Base-by-base conservation (phyloP, 2,113 vertebrate genomes). In the Accipiter cooperii region DNA sequence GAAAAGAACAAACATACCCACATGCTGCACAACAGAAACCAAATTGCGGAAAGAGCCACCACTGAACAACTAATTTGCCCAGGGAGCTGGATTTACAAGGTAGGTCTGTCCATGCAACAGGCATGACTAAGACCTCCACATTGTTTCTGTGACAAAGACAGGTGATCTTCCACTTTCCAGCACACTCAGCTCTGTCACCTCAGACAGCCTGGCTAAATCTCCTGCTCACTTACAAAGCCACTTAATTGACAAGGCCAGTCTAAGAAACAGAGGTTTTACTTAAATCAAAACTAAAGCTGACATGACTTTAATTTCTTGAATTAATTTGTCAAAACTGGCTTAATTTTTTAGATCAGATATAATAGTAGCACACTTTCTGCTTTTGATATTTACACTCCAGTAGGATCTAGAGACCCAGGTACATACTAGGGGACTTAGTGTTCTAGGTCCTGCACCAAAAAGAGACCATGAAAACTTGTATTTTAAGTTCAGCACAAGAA, bases 1-100 rank as follows among this genome's bases (percentile, higher is more conserved):
- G 54, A 42, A 98, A 98, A 95, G 89, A 82, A 93, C 36, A 93
- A 91, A 73, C 61, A 86, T 44, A 95, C 9, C 69, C 84, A 86
- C 17, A 8, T 5, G 36, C 80, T 91, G 75, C 60, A 84, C 29
- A 58, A 70, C 17, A 73, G 70, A 87, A 89, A 42, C 24, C 68
- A 68, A 78, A 34, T 16, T 10, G 47, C 18, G 33, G 29, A 24
- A 93, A 66, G 75, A 86, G 44, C 24, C 51, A 29, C 44, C 57
- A n/a, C 51, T 49, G 9, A 58, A 66, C 26, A 79, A 57, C 33
- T 66, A 3, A 0, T 25, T 93, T 78, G 57, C 84, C 51, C 76
- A 65, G 24, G 76, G 38, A 92, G 71, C 42, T 60, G 81, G 55
- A 74, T 64, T 71, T 91, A 52, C 89, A 84, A 84, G 70, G 74